A percentile compares a stretch with the other conserved stretches of the same genome.
Evolutionary conservation across 1,140 invertebrate genomes (phyloP).

Genomic region (Dendroctonus valens): DNA sequence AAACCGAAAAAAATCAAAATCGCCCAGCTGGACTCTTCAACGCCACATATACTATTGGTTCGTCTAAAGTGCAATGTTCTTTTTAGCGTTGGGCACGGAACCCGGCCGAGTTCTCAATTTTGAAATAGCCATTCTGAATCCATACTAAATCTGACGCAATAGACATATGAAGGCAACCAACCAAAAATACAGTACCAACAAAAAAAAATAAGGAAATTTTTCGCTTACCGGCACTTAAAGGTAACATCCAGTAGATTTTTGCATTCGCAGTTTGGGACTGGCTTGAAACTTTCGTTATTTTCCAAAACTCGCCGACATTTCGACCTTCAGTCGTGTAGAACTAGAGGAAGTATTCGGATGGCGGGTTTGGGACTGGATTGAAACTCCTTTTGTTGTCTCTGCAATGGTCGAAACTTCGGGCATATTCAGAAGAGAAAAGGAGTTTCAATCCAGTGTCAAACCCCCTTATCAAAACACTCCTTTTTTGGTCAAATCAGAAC

Average conservation of each 20-base stretch:
- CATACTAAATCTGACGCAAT: slow-evolving; percentile 63
- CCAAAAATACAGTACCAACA: slow-evolving; percentile 54
- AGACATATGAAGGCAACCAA: slow-evolving; percentile 53
- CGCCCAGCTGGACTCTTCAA: slow-evolving; percentile 3
- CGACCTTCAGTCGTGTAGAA: too few species aligned
- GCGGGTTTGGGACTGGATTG: too few species aligned
- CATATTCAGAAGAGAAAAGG: too few species aligned
- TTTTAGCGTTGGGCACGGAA: slow-evolving; percentile 54
- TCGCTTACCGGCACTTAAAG: slow-evolving; percentile 54
- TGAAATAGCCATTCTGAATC: slow-evolving; percentile 65
- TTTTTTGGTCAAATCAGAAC: too few species aligned
- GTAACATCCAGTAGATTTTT: slow-evolving; percentile 13
- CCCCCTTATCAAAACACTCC: too few species aligned
- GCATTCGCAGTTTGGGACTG: too few species aligned
- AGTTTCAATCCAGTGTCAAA: too few species aligned
- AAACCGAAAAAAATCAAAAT: slow-evolving; percentile 4
- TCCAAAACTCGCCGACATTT: too few species aligned
- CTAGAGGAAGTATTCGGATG: too few species aligned
- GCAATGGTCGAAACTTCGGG: too few species aligned
- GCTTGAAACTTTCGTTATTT: too few species aligned
- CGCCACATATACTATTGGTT: slow-evolving; percentile 20
- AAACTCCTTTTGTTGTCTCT: too few species aligned
- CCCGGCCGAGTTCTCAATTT: slow-evolving; percentile 61
- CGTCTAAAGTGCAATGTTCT: slow-evolving; percentile 42
- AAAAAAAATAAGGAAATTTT: slow-evolving; percentile 22